These are phyloP conservation scores for Acronicta alni DNA, from an alignment of 2,888 invertebrate genomes.

Conservation along the genomic window DNA sequence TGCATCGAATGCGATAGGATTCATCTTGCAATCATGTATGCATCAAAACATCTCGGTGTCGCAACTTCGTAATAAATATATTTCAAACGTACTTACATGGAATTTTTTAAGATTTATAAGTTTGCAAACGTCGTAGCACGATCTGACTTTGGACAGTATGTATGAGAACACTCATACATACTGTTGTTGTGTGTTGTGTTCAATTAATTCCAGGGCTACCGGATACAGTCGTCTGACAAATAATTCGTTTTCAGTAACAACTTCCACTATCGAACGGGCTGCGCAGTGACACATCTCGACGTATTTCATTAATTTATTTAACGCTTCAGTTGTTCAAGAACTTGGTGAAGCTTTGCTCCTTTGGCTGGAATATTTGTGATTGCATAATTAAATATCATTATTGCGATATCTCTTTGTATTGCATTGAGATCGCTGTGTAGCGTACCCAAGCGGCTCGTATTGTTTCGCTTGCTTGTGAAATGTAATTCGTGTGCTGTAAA, in stretches of 20 bases:
- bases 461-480: conserved; percentile 81
- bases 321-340: too few species aligned
- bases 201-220: neutral
- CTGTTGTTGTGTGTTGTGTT: neutral
- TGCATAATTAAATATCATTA: too few species aligned
- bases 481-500: conserved; percentile 79
- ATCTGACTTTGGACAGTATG: neutral
- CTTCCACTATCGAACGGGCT: too few species aligned
- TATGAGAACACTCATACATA: too few species aligned
- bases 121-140: neutral
- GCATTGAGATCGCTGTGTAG: conserved; percentile 57
- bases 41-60: conserved; percentile 25
- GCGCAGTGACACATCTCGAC: too few species aligned
- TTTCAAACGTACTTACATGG: conserved; percentile 18
- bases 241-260: too few species aligned
- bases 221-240: neutral
- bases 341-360: neutral
- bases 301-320: too few species aligned
- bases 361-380: neutral
- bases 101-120: conserved; percentile 8
- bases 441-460: conserved; percentile 69
- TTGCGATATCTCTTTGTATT: conserved; percentile 35
- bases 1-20: conserved; percentile 65
- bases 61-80: conserved; percentile 6
- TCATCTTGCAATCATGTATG: conserved; percentile 54